Base-by-base conservation (phyloP, 2,113 vertebrate genomes). In the Centropus unirufus region DNA sequence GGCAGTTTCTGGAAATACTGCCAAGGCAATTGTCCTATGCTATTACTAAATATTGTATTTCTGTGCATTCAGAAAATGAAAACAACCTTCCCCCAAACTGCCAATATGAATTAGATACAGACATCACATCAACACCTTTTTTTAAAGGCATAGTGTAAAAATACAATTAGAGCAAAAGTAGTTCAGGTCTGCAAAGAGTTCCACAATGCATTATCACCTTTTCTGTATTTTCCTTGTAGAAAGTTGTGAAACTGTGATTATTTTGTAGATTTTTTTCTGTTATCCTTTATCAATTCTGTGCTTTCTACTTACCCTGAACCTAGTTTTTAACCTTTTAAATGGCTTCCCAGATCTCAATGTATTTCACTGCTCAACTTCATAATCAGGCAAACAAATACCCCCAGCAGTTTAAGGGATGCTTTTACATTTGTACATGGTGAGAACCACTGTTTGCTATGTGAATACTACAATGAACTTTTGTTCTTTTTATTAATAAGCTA, bases 21-120 rank as follows among this genome's bases (percentile, higher is more conserved):
- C 68, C 76, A 62, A 39, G 34, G 55, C 22, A 24, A 14, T 80
- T 81, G 73, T 81, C 68, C 67, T 44, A 49, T 40, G 32, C 57
- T 86, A 32, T 87, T 89, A 58, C 76, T 67, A 93, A 95, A 81
- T 90, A 96, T 3, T 90, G 68, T 42, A 26, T 77, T 94, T 95
- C 69, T 80, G 64, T 62, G 66, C 42, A 76, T 70, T 93, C 73
- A 55, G 57, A 72, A 89, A 92, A 86, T 74, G 52, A 80, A 86
- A 94, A 62, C 62, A 54, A 14, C 24, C 29, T 87, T 77, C 20
- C 19, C 30, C 23, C 32, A 72, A 63, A 76, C 34, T 94, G 40
- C 32, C 51, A 74, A 40, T 40, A 36, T 6, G 27, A 64, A 12
- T 64, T 52, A 69, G 57, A 58, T 78, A 49, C 6, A 72, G 49